Base-by-base conservation (phyloP, 1,140 invertebrate genomes). In the Yoshiicerus persimilis region DNA sequence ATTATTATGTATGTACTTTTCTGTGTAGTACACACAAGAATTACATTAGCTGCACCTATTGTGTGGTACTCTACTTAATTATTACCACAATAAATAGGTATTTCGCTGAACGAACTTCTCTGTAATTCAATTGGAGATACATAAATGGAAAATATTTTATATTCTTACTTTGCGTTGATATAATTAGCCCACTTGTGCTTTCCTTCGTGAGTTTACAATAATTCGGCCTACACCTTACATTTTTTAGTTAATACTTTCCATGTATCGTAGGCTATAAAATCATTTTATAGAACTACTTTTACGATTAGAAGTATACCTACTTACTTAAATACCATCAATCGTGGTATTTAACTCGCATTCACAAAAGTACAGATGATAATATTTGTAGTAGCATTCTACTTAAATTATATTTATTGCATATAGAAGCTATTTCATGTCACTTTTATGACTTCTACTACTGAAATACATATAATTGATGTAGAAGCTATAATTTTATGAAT, bases 131-230 rank as follows among this genome's bases (percentile, higher is more conserved):
- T 4, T 70, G 25, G 1, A 70, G 66, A 2, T 64, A 70, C 13
- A 70, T 30, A 30, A 70, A 30, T 30, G 23, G 64, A 70, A n/a
- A n/a, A n/a, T n/a, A n/a, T n/a, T 30, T 66, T 77, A 20, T 77
- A 64, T 77, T 80, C 30, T 80, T 80, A 20, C 75, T 36, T 80
- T 38, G 8, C 8, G 2, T 80, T 38, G 9, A n/a, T 23, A 36
- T 32, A 80, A 80, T 80, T 80, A 80, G 75, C 75, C 75, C 75
- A 80, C 75, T 80, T 80, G 75, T 80, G 75, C 34, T 80, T 80
- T 80, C 75, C 32, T 23, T n/a, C 34, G 32, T 80, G 23, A 36
- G 47, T 56, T 56, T 56, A 56, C 47, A 56, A n/a, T 16, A 56
- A 56, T 56, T 56, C 47, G 47, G 47, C 20, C 47, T 56, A n/a